phyloP scores from a whole-genome alignment of 2,888 invertebrate genomes.

The Hyles lineata region DNA sequence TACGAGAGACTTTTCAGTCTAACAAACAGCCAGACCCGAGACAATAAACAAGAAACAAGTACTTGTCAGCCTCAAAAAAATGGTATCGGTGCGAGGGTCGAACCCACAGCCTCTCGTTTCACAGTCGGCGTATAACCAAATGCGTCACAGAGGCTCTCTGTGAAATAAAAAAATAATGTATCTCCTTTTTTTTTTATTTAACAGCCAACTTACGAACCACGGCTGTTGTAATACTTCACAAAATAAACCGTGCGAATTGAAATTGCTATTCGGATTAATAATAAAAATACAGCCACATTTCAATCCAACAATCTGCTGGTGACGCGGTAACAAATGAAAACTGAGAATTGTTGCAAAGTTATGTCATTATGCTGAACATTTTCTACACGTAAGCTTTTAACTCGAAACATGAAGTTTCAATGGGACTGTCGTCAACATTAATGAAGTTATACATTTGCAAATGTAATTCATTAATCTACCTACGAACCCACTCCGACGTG shows the following conservation, averaged over 20 bases:
- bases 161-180: no score
- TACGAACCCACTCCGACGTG: not conserved
- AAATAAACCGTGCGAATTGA: not conserved
- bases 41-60: no score
- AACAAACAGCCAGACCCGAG: no score
- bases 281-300: not conserved
- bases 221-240: no score
- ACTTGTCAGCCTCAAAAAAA: no score
- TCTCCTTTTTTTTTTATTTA: no score
- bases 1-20: no score
- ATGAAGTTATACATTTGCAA: constrained; percentile 15
- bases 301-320: not conserved
- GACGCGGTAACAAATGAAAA: constrained; percentile 6
- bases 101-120: no score
- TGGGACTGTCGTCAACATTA: constrained; percentile 19
- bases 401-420: constrained; percentile 26
- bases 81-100: no score
- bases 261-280: not conserved
- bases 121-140: no score
- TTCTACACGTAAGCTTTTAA: constrained; percentile 15
- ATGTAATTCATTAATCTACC: constrained; percentile 10
- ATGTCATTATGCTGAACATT: constrained; percentile 30
- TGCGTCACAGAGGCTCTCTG: no score
- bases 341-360: constrained; percentile 35
- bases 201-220: no score